Conservation (phyloP, 2,113 vertebrate species). For the Apaloderma vittatum region DNA sequence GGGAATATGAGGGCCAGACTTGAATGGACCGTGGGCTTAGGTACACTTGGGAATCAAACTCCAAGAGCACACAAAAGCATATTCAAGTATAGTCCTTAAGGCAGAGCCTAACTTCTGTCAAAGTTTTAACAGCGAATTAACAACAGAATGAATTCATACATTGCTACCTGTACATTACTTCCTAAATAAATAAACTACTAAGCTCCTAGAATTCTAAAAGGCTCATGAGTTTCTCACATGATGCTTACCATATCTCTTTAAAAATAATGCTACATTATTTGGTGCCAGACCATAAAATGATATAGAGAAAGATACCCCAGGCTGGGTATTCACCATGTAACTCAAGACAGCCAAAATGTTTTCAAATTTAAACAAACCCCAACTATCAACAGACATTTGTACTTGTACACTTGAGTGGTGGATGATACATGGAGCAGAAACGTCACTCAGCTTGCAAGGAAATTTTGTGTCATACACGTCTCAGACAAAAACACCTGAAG, state of each 20-base stretch:
- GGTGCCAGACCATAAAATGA: not conserved
- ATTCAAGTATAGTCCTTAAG: not conserved
- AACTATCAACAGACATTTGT: not conserved
- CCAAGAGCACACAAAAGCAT: not conserved
- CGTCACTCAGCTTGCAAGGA: not conserved
- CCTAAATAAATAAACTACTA: not conserved
- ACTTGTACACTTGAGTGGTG: not conserved
- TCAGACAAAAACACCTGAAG: not conserved
- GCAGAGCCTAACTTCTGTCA: not conserved
- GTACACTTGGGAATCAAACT: not conserved
- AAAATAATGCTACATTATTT: not conserved
- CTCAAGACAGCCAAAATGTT: not conserved
- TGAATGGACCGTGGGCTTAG: not conserved
- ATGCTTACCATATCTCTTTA: not conserved
- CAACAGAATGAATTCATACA: not conserved
- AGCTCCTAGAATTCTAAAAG: not conserved
- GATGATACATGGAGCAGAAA: not conserved
- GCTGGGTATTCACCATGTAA: not conserved
- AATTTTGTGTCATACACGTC: not conserved
- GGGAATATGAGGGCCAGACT: not conserved
- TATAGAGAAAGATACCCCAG: not conserved
- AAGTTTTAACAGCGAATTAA: not conserved
- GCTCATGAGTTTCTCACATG: not conserved
- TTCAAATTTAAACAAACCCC: not conserved
- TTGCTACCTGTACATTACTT: not conserved